A percentile compares a stretch with the other conserved stretches of the same genome.
Conservation (phyloP, 2,888 invertebrate species). For the Pediacus dermestoides region DNA sequence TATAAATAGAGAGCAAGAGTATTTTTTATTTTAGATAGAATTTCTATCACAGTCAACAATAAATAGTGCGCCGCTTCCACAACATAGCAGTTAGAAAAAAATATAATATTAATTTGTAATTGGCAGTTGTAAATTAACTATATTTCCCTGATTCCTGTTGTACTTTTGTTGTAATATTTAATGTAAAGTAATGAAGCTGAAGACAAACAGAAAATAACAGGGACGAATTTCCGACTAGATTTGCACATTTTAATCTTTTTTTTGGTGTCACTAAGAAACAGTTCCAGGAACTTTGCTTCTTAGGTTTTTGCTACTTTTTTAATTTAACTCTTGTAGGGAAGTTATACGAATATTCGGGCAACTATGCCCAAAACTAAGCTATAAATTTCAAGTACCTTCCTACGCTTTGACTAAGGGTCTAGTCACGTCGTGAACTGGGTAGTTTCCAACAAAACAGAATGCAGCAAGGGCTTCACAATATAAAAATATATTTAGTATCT, state of each 20-base stretch:
- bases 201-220: background rate
- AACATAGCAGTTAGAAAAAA: background rate
- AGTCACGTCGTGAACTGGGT: no score
- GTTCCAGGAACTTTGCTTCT: no score
- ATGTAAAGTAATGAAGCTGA: no score
- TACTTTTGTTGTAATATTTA: slow-evolving; percentile 21
- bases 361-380: no score
- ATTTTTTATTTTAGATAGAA: slow-evolving; percentile 28
- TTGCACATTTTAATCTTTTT: background rate
- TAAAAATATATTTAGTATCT: no score
- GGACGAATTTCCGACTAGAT: background rate
- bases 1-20: slow-evolving; percentile 28
- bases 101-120: slow-evolving; percentile 9
- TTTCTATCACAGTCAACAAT: slow-evolving; percentile 41
- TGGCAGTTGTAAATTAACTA: slow-evolving; percentile 27
- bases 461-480: no score
- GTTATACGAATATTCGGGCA: no score
- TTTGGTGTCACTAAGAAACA: slow-evolving; percentile 5
- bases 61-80: slow-evolving; percentile 32
- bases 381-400: no score
- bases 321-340: no score
- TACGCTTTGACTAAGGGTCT: no score
- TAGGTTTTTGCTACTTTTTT: no score
- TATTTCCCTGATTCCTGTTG: slow-evolving; percentile 35
- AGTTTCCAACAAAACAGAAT: no score